A percentile compares a stretch with the other conserved stretches of the same genome.
These are phyloP conservation scores for Alloplasta piceator DNA, from an alignment of 2,888 invertebrate genomes.

Conservation along the genomic window DNA sequence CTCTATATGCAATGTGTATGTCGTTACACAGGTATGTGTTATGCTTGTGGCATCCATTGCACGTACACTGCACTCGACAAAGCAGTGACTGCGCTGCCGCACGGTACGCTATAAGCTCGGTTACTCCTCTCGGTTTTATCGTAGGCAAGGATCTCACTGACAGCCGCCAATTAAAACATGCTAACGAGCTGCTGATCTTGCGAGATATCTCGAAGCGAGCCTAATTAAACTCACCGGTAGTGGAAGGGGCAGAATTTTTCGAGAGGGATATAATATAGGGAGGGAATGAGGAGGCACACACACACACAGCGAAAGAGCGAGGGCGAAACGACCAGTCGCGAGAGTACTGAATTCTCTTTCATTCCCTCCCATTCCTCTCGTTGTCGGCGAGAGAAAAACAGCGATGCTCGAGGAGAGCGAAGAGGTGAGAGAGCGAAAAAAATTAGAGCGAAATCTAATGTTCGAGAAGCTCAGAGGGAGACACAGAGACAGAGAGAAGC, in stretches of 20 bases:
- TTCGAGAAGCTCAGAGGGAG: conserved; percentile 24
- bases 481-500: conserved; percentile 16
- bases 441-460: conserved; percentile 51
- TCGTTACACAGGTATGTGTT: conserved; percentile 8
- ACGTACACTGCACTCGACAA: conserved; percentile 31
- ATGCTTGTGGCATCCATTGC: conserved; percentile 47
- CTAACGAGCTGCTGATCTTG: conserved; percentile 83
- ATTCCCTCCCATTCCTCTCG: background rate
- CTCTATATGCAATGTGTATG: conserved; percentile 16
- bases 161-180: conserved; percentile 83
- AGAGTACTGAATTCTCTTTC: conserved; percentile 19
- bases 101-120: conserved; percentile 46
- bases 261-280: conserved; percentile 52
- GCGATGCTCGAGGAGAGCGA: conserved; percentile 48
- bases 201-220: conserved; percentile 78
- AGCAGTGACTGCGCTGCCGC: conserved; percentile 51
- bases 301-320: conserved; percentile 45
- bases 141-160: conserved; percentile 80
- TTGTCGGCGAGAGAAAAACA: conserved; percentile 49
- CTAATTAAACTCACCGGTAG: conserved; percentile 81
- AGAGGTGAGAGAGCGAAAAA: conserved; percentile 60
- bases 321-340: conserved; percentile 56
- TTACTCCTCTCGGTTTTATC: conserved; percentile 72
- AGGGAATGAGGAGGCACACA: conserved; percentile 54
- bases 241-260: conserved; percentile 51